phyloP scores from a whole-genome alignment of 2,888 invertebrate genomes.

The Lepidocyrtoides sp. region DNA sequence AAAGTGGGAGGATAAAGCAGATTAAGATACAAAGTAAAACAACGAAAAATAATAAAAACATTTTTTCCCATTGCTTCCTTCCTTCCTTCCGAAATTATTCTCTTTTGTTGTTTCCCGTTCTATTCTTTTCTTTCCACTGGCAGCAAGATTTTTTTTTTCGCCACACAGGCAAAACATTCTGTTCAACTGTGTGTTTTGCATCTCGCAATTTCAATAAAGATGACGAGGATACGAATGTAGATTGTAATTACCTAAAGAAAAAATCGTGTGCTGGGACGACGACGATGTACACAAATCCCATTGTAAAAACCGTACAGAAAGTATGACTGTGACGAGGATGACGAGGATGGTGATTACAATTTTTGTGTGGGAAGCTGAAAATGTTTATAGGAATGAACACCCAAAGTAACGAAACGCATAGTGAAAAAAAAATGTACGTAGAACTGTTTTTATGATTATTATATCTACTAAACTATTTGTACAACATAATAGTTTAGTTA shows the following conservation, averaged over 20 bases:
- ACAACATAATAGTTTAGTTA: neutral
- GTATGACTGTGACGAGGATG: conserved; percentile 27
- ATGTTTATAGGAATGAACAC: conserved; percentile 38
- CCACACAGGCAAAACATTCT: neutral
- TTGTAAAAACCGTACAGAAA: neutral
- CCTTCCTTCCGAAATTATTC: neutral
- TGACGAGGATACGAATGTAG: neutral
- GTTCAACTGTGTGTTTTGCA: neutral
- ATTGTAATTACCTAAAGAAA: neutral
- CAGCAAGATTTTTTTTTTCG: neutral
- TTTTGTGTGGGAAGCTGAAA: conserved; percentile 60
- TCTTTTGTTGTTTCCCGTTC: neutral
- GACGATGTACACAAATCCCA: neutral
- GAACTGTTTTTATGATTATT: conserved; percentile 9
- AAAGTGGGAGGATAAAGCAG: conserved; percentile 32
- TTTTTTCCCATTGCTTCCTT: neutral
- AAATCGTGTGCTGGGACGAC: too few relatives aligned
- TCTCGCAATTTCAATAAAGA: too few relatives aligned
- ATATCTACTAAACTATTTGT: neutral
- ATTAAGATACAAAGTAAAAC: conserved; percentile 8
- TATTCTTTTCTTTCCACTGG: neutral
- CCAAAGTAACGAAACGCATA: conserved; percentile 14
- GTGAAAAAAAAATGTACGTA: neutral
- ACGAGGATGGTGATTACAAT: conserved; percentile 10
- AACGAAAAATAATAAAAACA: neutral